These are phyloP conservation scores for Protosalanx chinensis DNA, from an alignment of 2,797 vertebrate species.

Conservation along the genomic window DNA sequence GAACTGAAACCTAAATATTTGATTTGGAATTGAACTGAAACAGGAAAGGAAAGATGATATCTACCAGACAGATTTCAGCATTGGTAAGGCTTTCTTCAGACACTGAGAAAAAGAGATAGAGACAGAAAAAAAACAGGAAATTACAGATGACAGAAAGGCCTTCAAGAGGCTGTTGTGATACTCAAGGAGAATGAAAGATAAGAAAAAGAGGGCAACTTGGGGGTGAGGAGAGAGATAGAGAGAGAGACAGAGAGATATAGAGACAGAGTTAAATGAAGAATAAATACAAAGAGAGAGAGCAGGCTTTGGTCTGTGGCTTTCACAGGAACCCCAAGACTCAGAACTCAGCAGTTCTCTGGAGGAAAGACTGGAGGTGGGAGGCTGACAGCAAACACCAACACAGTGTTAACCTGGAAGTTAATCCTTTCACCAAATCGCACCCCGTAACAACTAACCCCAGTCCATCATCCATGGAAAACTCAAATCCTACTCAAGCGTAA, in stretches of 20 bases:
- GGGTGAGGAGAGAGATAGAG: constrained; percentile 41
- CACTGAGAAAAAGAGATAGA: constrained; percentile 49
- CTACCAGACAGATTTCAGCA: constrained; percentile 60
- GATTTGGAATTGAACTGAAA: background rate
- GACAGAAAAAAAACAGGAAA: constrained; percentile 11
- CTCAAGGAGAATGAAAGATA: constrained; percentile 3
- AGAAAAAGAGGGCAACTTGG: constrained; percentile 13
- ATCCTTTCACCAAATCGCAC: background rate
- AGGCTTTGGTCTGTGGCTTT: constrained; percentile 18
- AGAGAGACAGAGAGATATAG: constrained; percentile 23
- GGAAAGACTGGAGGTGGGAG: constrained; percentile 13
- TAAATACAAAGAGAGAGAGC: constrained; percentile 16
- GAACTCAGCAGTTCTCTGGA: constrained; percentile 14
- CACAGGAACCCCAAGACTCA: constrained; percentile 9
- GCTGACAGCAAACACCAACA: constrained; percentile 15
- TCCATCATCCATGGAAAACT: constrained; percentile 3
- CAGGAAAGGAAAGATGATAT: constrained; percentile 6
- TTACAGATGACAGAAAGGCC: constrained; percentile 15
- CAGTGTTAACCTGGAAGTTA: constrained; percentile 17
- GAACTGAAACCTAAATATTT: background rate
- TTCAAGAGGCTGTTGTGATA: constrained; percentile 9
- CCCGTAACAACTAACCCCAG: background rate
- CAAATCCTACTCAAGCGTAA: background rate
- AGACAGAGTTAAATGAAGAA: constrained; percentile 17
- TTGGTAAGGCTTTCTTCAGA: constrained; percentile 57